Evolutionary conservation across 2,888 invertebrate species (phyloP).

Genomic region (Baccha elongata): DNA sequence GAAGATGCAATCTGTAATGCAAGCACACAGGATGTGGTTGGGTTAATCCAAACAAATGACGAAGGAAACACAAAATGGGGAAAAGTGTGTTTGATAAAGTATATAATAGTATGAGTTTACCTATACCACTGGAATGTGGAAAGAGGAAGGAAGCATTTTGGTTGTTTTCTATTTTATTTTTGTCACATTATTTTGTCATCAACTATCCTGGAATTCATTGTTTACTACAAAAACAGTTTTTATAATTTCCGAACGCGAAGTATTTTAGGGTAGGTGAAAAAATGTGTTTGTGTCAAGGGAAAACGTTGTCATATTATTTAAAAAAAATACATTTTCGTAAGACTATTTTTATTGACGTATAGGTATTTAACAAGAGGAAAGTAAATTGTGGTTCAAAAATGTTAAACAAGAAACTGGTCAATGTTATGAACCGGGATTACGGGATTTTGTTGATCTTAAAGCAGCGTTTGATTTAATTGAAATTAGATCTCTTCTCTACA

Average conservation of each 20-base stretch:
- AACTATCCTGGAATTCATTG: constrained; percentile 1
- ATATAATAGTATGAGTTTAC: neutral
- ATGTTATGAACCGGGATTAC: no score
- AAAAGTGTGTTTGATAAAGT: neutral
- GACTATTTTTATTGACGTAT: no score
- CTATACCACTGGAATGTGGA: neutral
- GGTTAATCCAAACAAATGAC: constrained; percentile 61
- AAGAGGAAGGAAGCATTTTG: constrained; percentile 31
- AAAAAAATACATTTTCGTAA: no score
- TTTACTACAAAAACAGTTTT: constrained; percentile 14
- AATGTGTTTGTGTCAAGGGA: neutral
- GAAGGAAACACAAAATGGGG: constrained; percentile 1
- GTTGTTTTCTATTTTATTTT: constrained; percentile 3
- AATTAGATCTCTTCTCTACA: no score
- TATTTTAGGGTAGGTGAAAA: no score
- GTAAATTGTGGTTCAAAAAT: no score
- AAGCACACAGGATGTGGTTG: constrained; percentile 49
- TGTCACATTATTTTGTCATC: constrained; percentile 6
- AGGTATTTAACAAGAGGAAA: no score
- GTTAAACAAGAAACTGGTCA: no score
- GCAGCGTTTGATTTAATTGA: no score
- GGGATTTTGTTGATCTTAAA: no score
- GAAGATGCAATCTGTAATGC: constrained; percentile 64
- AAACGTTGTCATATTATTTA: constrained; percentile 26
- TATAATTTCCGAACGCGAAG: neutral